Evolutionary conservation across 2,888 invertebrate genomes (phyloP), one percentile per base, ranked within the genome.

Genomic region (Coremacera marginata): DNA sequence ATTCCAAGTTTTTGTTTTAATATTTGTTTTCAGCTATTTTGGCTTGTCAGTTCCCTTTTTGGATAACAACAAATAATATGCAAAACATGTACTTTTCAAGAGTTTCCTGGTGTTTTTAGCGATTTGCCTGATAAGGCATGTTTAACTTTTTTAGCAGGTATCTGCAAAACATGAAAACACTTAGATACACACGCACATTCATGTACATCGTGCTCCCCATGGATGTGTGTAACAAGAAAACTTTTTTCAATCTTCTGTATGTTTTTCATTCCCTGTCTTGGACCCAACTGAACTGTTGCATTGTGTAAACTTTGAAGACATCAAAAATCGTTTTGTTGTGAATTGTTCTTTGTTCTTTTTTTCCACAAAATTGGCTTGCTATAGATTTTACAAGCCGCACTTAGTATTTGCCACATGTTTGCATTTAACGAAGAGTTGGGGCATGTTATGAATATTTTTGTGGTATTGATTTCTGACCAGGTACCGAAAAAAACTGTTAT

Each of bases 321-420:
- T 60, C 60, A 37, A 31, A 71, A 57, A 34, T 71, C 37, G 51
- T 71, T 60, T 73, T 57, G 73, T 44, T 73, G 55, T 73, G 52
- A 1, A 44, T 55, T 52, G 55, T 51, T 70, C 8, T 16, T 37
- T 25, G 3, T 55, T 22, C 1, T 55, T 8, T 22, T 9, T n/a
- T 19, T 5, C 7, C 22, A 16, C 3, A 4, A 63, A 14, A 63
- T 31, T 31, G 22, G 27, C 16, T 2, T n/a, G n/a, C 2, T 31
- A 63, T 31, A 11, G n/a, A 11, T 63, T 63, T 63, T 31, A 31
- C 63, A 3, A 16, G 31, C 31, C 0, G 14, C n/a, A 14, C 55
- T 22, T 16, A 19, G 55, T n/a, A 55, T 22, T 19, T 55, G 19
- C 1, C 9, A 55, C 1, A 22, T 55, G 22, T 22, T 55, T 55